Conservation (phyloP, 1,140 invertebrate species). For the Hesperophylax magnus region DNA sequence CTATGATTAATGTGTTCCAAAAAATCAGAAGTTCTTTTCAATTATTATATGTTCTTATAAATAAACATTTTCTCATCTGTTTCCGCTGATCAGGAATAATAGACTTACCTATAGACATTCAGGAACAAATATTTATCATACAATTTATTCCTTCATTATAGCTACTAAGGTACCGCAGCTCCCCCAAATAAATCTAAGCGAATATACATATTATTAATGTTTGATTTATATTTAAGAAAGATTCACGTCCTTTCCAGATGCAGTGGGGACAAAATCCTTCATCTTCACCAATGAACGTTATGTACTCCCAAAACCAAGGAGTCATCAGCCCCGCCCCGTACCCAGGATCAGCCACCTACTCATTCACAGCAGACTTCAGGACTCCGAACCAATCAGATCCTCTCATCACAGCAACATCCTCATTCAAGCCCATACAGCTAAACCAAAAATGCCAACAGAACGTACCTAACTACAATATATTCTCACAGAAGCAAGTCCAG, state of each 20-base stretch:
- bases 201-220: no score
- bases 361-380: constrained; percentile 84
- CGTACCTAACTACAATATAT: constrained; percentile 51
- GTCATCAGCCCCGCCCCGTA: constrained; percentile 75
- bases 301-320: constrained; percentile 73
- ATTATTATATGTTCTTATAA: no score
- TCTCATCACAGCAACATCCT: constrained; percentile 67
- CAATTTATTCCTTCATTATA: no score
- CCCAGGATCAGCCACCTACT: constrained; percentile 78
- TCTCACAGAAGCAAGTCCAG: constrained; percentile 61
- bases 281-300: constrained; percentile 72
- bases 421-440: constrained; percentile 65
- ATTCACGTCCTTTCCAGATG: constrained; percentile 64
- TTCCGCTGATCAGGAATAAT: no score
- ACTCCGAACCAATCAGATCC: constrained; percentile 71
- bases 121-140: no score
- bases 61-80: no score
- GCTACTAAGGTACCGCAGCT: no score
- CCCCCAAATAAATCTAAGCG: no score
- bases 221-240: not conserved
- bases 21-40: no score
- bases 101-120: no score
- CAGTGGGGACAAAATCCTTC: constrained; percentile 77
- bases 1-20: no score
- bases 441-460: constrained; percentile 48